Evolutionary conservation across 2,888 invertebrate species (phyloP).

Genomic region (Mactromeris polynyma): DNA sequence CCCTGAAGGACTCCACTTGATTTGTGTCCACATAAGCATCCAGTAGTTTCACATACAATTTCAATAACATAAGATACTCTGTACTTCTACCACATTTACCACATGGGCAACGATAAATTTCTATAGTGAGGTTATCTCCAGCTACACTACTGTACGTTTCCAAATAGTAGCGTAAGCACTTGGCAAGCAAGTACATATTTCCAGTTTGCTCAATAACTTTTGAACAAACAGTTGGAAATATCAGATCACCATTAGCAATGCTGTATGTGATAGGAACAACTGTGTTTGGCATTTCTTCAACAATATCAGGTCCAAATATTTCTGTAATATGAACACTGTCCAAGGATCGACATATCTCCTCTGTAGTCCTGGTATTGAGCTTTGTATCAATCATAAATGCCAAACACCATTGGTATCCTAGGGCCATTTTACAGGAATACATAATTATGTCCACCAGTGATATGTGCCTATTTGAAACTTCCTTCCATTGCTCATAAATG

Average conservation of each 20-base stretch:
- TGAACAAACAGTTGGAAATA: constrained; percentile 7
- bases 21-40: constrained; percentile 20
- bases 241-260: constrained; percentile 30
- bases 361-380: not conserved
- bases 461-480: not conserved
- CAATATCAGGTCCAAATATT: constrained; percentile 29
- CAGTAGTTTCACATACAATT: constrained; percentile 23
- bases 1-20: constrained; percentile 26
- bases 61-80: not conserved
- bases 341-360: not conserved
- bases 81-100: not conserved
- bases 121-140: constrained; percentile 9
- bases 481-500: not conserved
- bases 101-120: not conserved
- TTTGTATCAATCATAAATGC: constrained; percentile 21
- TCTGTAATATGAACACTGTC: constrained; percentile 14
- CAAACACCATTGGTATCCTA: constrained; percentile 14
- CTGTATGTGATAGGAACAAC: not conserved
- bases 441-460: not conserved
- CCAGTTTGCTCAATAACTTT: constrained; percentile 1
- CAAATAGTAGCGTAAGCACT: constrained; percentile 16
- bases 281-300: constrained; percentile 16
- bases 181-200: not conserved
- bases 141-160: not conserved
- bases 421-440: not conserved